These are phyloP conservation scores for Zeugodacus cucurbitae DNA, from an alignment of 1,140 invertebrate species.

Conservation along the genomic window DNA sequence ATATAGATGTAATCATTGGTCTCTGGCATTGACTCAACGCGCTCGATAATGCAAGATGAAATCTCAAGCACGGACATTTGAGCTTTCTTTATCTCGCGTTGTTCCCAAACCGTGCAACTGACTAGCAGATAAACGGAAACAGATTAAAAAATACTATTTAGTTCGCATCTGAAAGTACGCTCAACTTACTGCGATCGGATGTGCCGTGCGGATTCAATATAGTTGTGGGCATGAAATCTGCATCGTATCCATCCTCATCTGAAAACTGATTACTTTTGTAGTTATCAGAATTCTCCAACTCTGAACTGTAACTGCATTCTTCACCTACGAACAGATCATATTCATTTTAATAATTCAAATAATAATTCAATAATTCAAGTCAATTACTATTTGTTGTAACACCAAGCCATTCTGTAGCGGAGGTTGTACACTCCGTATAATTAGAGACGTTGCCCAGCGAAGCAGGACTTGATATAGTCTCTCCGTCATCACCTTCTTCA, in stretches of 20 bases:
- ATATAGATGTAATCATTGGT: slow-evolving; percentile 85
- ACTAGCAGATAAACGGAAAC: slow-evolving; percentile 69
- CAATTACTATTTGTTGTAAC: slow-evolving; percentile 84
- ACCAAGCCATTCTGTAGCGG: slow-evolving; percentile 84
- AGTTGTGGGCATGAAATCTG: slow-evolving; percentile 78
- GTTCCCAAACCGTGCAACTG: slow-evolving; percentile 95
- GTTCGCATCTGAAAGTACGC: background rate
- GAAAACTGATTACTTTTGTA: slow-evolving; percentile 62
- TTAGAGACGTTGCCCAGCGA: slow-evolving; percentile 53
- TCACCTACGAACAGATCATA: slow-evolving; percentile 65
- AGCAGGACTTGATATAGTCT: slow-evolving; percentile 67
- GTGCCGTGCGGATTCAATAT: slow-evolving; percentile 77
- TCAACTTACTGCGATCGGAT: slow-evolving; percentile 77
- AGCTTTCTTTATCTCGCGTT: slow-evolving; percentile 87
- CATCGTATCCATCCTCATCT: slow-evolving; percentile 72
- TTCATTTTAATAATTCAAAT: background rate
- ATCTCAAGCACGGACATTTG: slow-evolving; percentile 94
- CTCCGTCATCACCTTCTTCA: slow-evolving; percentile 70
- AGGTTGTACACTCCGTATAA: slow-evolving; percentile 68
- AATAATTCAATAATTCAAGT: background rate
- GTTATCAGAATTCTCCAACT: slow-evolving; percentile 73
- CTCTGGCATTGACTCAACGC: slow-evolving; percentile 85
- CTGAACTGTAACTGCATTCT: slow-evolving; percentile 85
- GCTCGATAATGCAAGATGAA: slow-evolving; percentile 90
- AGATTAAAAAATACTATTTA: background rate